Conservation (phyloP, 2,113 vertebrate genomes). For the Equus quagga region DNA sequence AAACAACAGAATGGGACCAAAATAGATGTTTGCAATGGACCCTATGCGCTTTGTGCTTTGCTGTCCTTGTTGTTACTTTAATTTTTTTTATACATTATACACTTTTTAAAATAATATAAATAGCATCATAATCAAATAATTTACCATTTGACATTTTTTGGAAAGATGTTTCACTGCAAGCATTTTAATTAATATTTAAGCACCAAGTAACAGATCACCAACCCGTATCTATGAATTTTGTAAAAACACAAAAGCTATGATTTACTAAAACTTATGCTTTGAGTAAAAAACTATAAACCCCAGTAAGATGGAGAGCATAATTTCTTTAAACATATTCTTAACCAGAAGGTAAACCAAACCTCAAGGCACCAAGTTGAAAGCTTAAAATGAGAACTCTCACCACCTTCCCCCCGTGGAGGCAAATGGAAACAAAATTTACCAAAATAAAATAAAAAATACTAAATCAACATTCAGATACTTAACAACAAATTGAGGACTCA, state of each 20-base stretch:
- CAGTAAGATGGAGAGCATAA: neutral
- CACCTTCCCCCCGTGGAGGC: neutral
- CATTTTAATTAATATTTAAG: neutral
- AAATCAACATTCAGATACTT: conserved; percentile 15
- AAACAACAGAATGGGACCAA: rapidly evolving
- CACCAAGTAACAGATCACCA: neutral
- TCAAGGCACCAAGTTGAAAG: neutral
- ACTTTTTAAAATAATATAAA: neutral
- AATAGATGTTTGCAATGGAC: neutral
- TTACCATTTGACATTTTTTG: neutral
- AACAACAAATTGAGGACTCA: conserved; percentile 76
- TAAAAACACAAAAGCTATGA: neutral
- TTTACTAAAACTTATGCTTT: neutral
- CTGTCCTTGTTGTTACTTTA: neutral
- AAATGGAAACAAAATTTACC: neutral
- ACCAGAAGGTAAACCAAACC: conserved; percentile 31
- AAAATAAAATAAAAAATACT: conserved; percentile 29
- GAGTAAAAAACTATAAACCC: neutral
- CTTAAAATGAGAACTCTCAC: conserved; percentile 30
- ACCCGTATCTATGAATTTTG: neutral
- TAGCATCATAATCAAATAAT: neutral
- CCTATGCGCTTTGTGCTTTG: neutral
- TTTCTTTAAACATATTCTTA: conserved; percentile 30
- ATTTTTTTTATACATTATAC: neutral
- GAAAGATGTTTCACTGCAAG: neutral